These are phyloP conservation scores for Stramonita haemastoma DNA, from an alignment of 2,888 invertebrate genomes.

Conservation along the genomic window DNA sequence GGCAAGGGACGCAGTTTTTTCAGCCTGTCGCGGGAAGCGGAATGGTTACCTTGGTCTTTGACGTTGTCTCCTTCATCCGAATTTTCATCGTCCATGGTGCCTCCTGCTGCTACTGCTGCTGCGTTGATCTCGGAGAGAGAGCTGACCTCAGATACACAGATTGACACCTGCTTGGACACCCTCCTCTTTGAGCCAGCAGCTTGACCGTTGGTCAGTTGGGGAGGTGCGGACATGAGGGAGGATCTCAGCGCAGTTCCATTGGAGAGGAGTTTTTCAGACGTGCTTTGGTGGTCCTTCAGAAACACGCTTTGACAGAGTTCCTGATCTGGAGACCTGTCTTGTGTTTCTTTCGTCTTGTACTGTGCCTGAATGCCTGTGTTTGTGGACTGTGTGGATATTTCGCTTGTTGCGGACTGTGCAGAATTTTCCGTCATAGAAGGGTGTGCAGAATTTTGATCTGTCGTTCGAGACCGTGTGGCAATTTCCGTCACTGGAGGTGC, in stretches of 20 bases:
- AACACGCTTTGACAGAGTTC: neutral
- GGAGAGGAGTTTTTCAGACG: neutral
- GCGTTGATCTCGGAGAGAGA: neutral
- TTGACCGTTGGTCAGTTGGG: neutral
- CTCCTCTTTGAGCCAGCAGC: neutral
- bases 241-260: neutral
- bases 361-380: neutral
- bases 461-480: too few species aligned
- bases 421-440: too few species aligned
- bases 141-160: neutral
- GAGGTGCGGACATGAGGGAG: neutral
- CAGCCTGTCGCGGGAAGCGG: neutral
- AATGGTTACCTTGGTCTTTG: too few species aligned
- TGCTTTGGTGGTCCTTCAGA: neutral
- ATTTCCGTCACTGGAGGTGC: too few species aligned
- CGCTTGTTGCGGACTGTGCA: neutral
- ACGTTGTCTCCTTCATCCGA: neutral
- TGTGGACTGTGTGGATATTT: neutral
- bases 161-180: slow-evolving; percentile 4
- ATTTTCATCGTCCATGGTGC: neutral
- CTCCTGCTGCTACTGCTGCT: neutral
- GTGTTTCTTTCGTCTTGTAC: neutral
- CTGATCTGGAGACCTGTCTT: neutral
- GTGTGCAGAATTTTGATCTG: too few species aligned
- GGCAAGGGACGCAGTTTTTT: neutral